phyloP scores from a whole-genome alignment of 2,888 invertebrate species.

The Spilarctia lutea region DNA sequence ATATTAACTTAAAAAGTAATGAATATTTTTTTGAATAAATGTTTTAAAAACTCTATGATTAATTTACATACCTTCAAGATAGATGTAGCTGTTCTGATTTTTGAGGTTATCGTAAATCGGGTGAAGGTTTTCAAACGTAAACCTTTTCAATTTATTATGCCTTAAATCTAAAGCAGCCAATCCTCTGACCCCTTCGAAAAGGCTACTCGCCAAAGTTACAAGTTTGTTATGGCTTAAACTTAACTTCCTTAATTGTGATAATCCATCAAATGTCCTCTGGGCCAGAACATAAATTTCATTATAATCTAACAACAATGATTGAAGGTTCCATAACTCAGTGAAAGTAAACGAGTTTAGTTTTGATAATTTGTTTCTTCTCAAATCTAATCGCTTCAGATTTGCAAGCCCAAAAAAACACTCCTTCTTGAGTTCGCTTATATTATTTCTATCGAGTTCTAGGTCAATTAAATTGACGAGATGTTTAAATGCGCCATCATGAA shows the following conservation, averaged over 20 bases:
- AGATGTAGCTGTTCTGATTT: conserved; percentile 90
- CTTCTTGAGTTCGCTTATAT: conserved; percentile 90
- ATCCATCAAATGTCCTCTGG: conserved; percentile 91
- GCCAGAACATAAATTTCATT: conserved; percentile 91
- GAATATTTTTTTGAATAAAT: not conserved
- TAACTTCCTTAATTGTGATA: conserved; percentile 90
- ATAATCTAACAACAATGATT: conserved; percentile 90
- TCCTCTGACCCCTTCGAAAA: conserved; percentile 90
- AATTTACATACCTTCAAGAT: conserved; percentile 89
- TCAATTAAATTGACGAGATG: conserved; percentile 91
- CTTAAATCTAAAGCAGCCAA: conserved; percentile 91
- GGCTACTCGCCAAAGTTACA: conserved; percentile 89
- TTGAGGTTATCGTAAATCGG: conserved; percentile 92
- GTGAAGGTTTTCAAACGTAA: conserved; percentile 90
- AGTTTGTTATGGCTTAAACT: conserved; percentile 92
- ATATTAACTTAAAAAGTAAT: not conserved
- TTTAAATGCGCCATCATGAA: conserved; percentile 94
- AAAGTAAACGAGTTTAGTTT: conserved; percentile 93
- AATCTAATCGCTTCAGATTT: conserved; percentile 90
- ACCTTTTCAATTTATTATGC: conserved; percentile 91
- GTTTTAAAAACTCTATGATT: not conserved
- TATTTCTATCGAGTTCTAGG: conserved; percentile 93
- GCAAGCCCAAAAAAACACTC: conserved; percentile 92
- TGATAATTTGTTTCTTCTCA: conserved; percentile 91
- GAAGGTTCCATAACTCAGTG: conserved; percentile 91